Base-by-base conservation (phyloP, 2,888 invertebrate species). In the Orchesellides sinensis region DNA sequence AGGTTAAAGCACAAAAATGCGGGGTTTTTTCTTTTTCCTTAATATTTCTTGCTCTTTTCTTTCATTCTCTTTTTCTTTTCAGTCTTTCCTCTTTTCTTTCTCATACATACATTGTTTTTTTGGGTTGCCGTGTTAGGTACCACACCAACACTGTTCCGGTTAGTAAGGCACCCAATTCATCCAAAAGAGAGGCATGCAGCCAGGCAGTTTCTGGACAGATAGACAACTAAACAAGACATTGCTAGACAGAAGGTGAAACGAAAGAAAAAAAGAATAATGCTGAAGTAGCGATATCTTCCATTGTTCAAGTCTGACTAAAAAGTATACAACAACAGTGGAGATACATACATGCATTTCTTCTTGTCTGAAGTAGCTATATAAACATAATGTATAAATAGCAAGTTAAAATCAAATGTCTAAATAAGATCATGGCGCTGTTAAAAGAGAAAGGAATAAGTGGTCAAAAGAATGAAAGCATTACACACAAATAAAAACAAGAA, bases 191-290 rank as follows among this genome's bases (percentile, higher is more conserved):
- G 83, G 70, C 79, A 79, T 83, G 77, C 32, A 29, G 69, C 25
- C 25, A 66, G 72, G 72, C 73, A 73, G 83, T 70, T 77, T 83
- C 63, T 56, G 40, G 61, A 83, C 32, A 69, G 83, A 77, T 52
- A 72, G 83, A 83, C 83, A 83, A 65, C 72, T 49, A 70, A 82
- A 70, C 82, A 83, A 83, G 77, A 83, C 83, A 70, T 52, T 63
- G 17, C 23, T 63, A 27, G 82, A 82, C 74, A 82, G 68, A 59
- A 54, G 35, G 66, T 66, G 82, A 63, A 49, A 74, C 14, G 65
- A 70, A n/a, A 35, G 49, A 25, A 69, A 49, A 77, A 69, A 66
- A 21, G 49, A 74, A 74, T 54, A 73, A 35, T 72, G 83, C 83
- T 83, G 83, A 83, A 77, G 49, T 63, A 40, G 83, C 83, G 23